Evolutionary conservation across 2,113 vertebrate genomes (phyloP).

Genomic region (Loxodonta africana): DNA sequence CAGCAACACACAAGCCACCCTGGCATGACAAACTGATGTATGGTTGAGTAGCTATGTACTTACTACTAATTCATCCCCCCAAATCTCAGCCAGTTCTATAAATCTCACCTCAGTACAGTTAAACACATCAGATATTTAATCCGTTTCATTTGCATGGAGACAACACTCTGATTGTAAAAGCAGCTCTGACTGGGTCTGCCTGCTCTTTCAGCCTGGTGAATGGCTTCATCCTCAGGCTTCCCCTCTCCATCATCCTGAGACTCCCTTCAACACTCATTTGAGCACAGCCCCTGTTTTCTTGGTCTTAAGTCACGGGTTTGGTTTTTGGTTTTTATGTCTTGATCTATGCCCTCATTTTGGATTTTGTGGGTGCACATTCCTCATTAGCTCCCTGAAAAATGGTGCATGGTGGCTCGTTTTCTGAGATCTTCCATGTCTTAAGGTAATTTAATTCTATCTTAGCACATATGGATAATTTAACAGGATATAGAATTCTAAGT

Average conservation of each 20-base stretch:
- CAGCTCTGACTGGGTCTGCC: neutral
- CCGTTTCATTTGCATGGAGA: neutral
- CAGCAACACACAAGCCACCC: too few species aligned
- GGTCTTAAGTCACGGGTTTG: too few species aligned
- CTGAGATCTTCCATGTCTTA: neutral
- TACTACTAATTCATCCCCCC: neutral
- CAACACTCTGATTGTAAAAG: neutral
- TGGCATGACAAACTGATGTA: neutral
- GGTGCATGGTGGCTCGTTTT: neutral
- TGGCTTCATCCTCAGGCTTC: neutral
- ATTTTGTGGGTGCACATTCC: neutral
- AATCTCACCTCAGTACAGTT: neutral
- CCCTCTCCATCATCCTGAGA: neutral
- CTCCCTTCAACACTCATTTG: neutral
- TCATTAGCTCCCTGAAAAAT: neutral
- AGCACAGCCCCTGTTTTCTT: neutral
- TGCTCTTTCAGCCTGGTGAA: neutral
- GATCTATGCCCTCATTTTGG: neutral
- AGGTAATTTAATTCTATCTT: neutral
- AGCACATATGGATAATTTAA: neutral
- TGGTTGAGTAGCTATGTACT: neutral
- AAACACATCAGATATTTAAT: neutral
- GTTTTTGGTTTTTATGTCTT: neutral
- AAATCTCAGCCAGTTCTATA: neutral
- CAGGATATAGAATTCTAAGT: neutral